These are phyloP conservation scores for Andrena chrysosceles DNA, from an alignment of 2,888 invertebrate species.

Conservation along the genomic window DNA sequence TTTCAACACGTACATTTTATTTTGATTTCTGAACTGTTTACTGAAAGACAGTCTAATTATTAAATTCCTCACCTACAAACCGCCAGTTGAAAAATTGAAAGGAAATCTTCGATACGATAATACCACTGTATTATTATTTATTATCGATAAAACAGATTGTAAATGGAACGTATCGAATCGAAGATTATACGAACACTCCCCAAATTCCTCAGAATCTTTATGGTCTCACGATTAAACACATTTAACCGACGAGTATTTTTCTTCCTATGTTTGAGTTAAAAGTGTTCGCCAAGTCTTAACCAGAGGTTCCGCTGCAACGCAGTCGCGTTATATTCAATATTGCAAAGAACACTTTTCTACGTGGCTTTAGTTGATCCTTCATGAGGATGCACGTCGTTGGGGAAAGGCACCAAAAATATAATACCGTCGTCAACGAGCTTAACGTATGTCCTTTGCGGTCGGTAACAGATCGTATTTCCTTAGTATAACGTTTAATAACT, in stretches of 20 bases:
- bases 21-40: neutral
- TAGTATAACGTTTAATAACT: constrained; percentile 28
- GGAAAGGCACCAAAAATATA: constrained; percentile 69
- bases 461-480: constrained; percentile 75
- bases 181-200: neutral
- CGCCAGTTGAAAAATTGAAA: neutral
- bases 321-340: constrained; percentile 74
- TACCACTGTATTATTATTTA: neutral
- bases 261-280: neutral
- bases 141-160: neutral
- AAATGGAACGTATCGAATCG: neutral
- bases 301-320: constrained; percentile 30
- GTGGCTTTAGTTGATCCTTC: constrained; percentile 36
- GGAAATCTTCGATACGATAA: neutral
- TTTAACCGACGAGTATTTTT: neutral
- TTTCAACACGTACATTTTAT: neutral
- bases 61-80: neutral
- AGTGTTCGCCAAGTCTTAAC: neutral
- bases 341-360: constrained; percentile 26
- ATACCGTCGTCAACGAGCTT: constrained; percentile 72
- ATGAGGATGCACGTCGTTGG: constrained; percentile 11
- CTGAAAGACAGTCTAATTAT: neutral
- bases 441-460: constrained; percentile 72
- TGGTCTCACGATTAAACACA: neutral
- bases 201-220: neutral